phyloP scores from a whole-genome alignment of 2,113 vertebrate genomes.

The Chionodraco myersi region DNA sequence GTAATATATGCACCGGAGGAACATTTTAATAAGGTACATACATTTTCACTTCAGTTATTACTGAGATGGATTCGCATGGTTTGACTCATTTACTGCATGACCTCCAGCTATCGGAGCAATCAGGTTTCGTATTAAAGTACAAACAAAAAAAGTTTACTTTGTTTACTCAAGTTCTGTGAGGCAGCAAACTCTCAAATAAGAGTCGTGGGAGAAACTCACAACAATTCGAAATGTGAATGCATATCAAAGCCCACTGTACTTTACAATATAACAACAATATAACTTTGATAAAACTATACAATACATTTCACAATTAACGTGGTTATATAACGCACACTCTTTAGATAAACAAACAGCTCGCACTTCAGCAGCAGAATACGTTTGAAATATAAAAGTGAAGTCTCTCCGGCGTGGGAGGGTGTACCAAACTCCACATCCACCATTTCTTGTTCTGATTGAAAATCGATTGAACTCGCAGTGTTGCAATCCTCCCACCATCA shows the following conservation, averaged over 20 bases:
- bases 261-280: background rate
- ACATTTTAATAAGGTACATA: no score
- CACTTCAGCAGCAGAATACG: background rate
- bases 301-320: background rate
- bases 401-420: background rate
- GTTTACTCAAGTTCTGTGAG: no score
- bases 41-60: background rate
- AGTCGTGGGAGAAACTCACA: background rate
- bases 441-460: background rate
- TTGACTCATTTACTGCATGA: background rate
- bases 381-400: background rate
- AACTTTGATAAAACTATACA: conserved; percentile 21
- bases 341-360: background rate
- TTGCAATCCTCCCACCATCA: background rate
- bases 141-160: background rate
- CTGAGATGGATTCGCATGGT: background rate
- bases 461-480: background rate
- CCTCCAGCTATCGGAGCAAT: background rate
- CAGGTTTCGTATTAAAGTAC: background rate
- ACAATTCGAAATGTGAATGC: conserved; percentile 3
- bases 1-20: background rate
- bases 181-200: background rate
- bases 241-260: background rate
- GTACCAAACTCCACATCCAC: background rate
- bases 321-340: no score